These are phyloP conservation scores for Hesperophylax magnus DNA, from an alignment of 1,140 invertebrate species.

Conservation along the genomic window DNA sequence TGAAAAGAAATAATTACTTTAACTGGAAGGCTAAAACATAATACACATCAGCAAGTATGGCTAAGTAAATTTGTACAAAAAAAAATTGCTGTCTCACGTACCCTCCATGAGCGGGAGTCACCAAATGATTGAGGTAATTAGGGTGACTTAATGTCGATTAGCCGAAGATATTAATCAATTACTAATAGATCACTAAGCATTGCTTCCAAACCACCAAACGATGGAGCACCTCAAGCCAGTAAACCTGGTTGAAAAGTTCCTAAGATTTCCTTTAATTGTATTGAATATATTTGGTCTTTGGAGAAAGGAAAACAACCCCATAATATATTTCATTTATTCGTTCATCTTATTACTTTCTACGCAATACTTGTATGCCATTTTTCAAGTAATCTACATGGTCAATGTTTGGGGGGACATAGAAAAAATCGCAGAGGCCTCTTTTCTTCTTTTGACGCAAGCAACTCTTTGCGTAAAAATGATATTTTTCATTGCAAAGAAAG, in stretches of 20 bases:
- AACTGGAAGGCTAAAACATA: too few relatives aligned
- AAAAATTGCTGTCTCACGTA: too few relatives aligned
- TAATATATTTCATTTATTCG: slow-evolving; percentile 35
- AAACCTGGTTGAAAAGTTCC: slow-evolving; percentile 39
- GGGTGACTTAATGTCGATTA: too few relatives aligned
- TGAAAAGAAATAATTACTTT: too few relatives aligned
- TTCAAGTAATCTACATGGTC: slow-evolving; percentile 52
- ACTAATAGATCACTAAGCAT: too few relatives aligned
- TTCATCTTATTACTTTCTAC: slow-evolving; percentile 47
- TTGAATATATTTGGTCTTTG: slow-evolving; percentile 52
- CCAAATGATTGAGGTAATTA: too few relatives aligned
- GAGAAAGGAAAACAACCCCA: slow-evolving; percentile 33
- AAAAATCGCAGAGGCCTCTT: slow-evolving; percentile 56
- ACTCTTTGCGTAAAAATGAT: slow-evolving; percentile 51
- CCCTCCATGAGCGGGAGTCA: too few relatives aligned
- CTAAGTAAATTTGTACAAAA: too few relatives aligned
- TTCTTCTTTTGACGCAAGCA: slow-evolving; percentile 52
- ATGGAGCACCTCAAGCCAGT: slow-evolving; percentile 19
- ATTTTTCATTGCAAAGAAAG: slow-evolving; percentile 43
- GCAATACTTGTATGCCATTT: slow-evolving; percentile 52
- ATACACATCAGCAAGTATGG: too few relatives aligned
- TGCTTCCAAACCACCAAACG: background rate
- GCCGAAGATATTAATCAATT: too few relatives aligned
- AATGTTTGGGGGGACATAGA: slow-evolving; percentile 53
- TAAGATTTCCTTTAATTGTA: slow-evolving; percentile 43